Evolutionary conservation across 2,888 invertebrate genomes (phyloP).

Genomic region (Rhogogaster chlorosoma): DNA sequence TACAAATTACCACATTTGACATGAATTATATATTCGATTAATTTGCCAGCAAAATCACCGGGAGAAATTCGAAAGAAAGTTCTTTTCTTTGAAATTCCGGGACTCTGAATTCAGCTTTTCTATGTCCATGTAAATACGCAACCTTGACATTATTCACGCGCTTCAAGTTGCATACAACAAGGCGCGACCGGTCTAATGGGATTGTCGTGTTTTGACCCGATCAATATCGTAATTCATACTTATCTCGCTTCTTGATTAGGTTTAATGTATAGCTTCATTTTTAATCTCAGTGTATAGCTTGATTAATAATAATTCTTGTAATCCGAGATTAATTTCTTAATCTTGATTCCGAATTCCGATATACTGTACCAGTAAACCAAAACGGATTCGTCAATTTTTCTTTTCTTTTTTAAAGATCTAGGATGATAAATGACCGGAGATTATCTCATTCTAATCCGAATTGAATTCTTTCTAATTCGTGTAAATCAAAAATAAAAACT

Average conservation of each 20-base stretch:
- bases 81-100: background rate
- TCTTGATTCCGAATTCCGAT: background rate
- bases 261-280: background rate
- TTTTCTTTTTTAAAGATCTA: background rate
- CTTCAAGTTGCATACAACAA: background rate
- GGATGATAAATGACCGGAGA: background rate
- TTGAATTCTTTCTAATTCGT: background rate
- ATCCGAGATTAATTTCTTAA: background rate
- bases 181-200: background rate
- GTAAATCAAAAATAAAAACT: background rate
- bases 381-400: background rate
- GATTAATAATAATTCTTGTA: background rate
- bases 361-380: background rate
- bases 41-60: background rate
- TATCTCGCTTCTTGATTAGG: background rate
- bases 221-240: background rate
- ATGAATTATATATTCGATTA: background rate
- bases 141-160: background rate
- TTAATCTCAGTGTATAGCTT: background rate
- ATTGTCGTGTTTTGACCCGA: background rate
- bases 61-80: background rate
- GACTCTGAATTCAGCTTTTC: background rate
- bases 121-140: background rate
- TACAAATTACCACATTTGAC: background rate
- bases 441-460: background rate